Conservation (phyloP, 2,113 vertebrate genomes). For the Prunella fulvescens region DNA sequence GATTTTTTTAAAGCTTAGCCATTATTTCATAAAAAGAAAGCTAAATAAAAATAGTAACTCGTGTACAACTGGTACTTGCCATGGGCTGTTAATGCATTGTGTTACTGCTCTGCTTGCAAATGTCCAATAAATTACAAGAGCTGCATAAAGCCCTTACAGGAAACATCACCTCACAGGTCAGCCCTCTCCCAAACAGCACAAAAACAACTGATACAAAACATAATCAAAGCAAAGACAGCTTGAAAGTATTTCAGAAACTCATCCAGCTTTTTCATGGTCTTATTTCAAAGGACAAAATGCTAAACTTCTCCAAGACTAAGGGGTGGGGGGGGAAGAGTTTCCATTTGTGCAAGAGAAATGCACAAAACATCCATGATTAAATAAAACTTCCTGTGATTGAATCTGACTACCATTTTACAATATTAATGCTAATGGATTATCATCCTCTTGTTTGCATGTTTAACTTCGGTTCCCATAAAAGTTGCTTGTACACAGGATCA, state of each 20-base stretch:
- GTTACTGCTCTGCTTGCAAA: conserved; percentile 46
- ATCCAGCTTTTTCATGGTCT: neutral
- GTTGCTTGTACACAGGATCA: conserved; percentile 45
- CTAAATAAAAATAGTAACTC: neutral
- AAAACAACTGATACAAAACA: neutral
- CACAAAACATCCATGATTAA: conserved; percentile 70
- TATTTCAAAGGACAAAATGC: neutral
- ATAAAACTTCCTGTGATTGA: conserved; percentile 69
- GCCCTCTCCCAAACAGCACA: neutral
- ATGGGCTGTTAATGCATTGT: conserved; percentile 9
- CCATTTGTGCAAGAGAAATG: conserved; percentile 38
- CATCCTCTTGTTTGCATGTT: conserved; percentile 62
- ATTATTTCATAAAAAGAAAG: neutral
- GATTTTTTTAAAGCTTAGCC: neutral
- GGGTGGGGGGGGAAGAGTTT: neutral
- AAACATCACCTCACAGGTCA: neutral
- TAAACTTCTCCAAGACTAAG: neutral
- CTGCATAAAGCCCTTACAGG: conserved; percentile 37
- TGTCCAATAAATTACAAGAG: conserved; percentile 22
- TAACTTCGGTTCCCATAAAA: conserved; percentile 62
- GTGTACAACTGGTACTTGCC: neutral
- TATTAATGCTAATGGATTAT: conserved; percentile 76
- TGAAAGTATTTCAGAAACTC: conserved; percentile 15
- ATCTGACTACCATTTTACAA: conserved; percentile 73
- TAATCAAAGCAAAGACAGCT: neutral